phyloP scores from a whole-genome alignment of 2,113 vertebrate genomes.

The Cephalopterus ornatus region DNA sequence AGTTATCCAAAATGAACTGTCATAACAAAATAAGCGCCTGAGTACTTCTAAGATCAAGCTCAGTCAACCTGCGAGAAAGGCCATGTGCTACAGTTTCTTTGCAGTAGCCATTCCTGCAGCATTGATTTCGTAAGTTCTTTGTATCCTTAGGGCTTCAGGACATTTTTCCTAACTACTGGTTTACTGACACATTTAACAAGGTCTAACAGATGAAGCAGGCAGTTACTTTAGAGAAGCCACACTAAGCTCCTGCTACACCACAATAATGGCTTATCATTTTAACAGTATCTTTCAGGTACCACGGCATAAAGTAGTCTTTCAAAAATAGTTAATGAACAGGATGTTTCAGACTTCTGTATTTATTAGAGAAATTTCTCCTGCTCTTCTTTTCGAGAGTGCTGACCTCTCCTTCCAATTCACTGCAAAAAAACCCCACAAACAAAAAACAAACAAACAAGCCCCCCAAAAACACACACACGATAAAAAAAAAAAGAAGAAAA shows the following conservation, averaged over 20 bases:
- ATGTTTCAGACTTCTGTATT: background rate
- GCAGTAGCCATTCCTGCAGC: background rate
- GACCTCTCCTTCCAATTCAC: background rate
- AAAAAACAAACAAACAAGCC: no score
- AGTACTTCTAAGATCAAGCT: background rate
- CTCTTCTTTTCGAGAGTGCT: background rate
- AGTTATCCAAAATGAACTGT: background rate
- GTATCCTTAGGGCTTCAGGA: background rate
- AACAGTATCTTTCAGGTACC: background rate
- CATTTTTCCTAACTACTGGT: background rate
- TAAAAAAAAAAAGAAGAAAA: background rate
- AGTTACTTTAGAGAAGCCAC: background rate
- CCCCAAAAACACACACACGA: no score
- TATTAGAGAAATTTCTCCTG: background rate
- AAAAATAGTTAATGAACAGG: background rate
- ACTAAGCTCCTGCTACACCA: background rate
- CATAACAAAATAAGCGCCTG: background rate
- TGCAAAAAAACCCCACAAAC: rapidly evolving
- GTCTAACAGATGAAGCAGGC: background rate
- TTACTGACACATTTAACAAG: background rate
- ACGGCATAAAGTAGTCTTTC: rapidly evolving
- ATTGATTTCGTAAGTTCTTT: background rate
- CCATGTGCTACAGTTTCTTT: background rate
- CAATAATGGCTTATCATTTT: background rate
- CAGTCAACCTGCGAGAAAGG: background rate